Percentiles rank a stretch among this genome's conserved stretches.
Conservation (phyloP, 2,797 vertebrate species). For the Coranthus polyacanthus region DNA sequence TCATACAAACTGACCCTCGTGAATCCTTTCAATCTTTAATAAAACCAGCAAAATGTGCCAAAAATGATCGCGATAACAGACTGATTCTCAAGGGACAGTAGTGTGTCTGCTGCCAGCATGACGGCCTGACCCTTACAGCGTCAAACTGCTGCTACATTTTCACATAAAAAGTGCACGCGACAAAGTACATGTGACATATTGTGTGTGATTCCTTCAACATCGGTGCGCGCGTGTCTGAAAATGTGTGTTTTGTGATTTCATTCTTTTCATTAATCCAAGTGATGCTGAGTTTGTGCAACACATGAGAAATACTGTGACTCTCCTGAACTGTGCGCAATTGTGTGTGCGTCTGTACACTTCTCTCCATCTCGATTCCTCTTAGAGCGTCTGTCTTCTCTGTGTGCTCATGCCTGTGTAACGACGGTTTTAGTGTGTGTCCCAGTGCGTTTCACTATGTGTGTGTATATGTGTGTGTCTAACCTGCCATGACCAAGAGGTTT, state of each 20-base stretch:
- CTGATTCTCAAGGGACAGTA: too few species aligned
- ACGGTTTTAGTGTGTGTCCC: neutral
- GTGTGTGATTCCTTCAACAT: constrained; percentile 38
- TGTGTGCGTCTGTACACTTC: constrained; percentile 27
- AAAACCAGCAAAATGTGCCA: too few species aligned
- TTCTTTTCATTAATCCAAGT: constrained; percentile 72
- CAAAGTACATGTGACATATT: constrained; percentile 41
- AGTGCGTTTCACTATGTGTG: neutral
- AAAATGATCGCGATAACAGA: too few species aligned
- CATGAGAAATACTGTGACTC: constrained; percentile 52
- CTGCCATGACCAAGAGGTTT: constrained; percentile 73
- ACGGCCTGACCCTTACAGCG: constrained; percentile 16
- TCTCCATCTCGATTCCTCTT: constrained; percentile 27
- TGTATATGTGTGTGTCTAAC: constrained; percentile 49
- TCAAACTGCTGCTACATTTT: too few species aligned
- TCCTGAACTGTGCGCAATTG: constrained; percentile 37
- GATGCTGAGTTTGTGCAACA: constrained; percentile 76
- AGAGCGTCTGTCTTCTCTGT: constrained; percentile 28
- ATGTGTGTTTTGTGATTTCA: constrained; percentile 60
- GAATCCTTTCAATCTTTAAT: too few species aligned
- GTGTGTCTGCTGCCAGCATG: too few species aligned
- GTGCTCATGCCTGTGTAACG: constrained; percentile 18
- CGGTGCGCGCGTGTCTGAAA: constrained; percentile 38
- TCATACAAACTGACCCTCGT: too few species aligned
- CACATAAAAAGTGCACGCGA: constrained; percentile 18